Conservation (phyloP, 2,797 vertebrate species). For the Alca torda region DNA sequence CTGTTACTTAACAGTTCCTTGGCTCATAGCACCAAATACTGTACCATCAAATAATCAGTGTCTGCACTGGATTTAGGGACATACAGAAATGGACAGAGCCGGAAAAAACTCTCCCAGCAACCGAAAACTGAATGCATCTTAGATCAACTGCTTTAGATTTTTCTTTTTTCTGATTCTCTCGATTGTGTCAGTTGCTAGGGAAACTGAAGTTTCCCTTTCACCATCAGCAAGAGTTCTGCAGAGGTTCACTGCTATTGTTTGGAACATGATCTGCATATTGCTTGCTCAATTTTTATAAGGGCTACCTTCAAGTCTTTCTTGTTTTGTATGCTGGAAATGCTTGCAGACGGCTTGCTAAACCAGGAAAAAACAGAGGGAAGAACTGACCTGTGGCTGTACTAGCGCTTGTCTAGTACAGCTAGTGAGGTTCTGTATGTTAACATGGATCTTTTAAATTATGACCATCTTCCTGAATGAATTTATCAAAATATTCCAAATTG, state of each 20-base stretch:
- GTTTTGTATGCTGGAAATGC: not conserved
- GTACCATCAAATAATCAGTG: not conserved
- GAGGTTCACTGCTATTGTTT: not conserved
- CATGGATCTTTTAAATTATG: not conserved
- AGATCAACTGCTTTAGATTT: not conserved
- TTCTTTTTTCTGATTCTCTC: not conserved
- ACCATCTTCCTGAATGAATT: not conserved
- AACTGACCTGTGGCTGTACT: not conserved
- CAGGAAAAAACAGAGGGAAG: not conserved
- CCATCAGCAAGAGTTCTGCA: not conserved
- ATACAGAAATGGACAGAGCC: not conserved
- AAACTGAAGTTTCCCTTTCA: constrained; percentile 13
- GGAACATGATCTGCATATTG: not conserved
- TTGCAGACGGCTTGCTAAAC: not conserved
- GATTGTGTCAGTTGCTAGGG: constrained; percentile 45
- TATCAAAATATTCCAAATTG: not conserved
- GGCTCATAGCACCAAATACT: not conserved
- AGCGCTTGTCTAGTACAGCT: not conserved
- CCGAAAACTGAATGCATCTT: not conserved
- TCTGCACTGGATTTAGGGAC: not conserved
- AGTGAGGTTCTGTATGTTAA: not conserved
- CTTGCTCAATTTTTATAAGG: not conserved
- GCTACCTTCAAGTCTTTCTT: not conserved
- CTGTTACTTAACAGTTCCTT: not conserved
- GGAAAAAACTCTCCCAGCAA: not conserved